These are phyloP conservation scores for Pseudolaguvia tuberculata DNA, from an alignment of 2,113 vertebrate genomes.

Conservation along the genomic window DNA sequence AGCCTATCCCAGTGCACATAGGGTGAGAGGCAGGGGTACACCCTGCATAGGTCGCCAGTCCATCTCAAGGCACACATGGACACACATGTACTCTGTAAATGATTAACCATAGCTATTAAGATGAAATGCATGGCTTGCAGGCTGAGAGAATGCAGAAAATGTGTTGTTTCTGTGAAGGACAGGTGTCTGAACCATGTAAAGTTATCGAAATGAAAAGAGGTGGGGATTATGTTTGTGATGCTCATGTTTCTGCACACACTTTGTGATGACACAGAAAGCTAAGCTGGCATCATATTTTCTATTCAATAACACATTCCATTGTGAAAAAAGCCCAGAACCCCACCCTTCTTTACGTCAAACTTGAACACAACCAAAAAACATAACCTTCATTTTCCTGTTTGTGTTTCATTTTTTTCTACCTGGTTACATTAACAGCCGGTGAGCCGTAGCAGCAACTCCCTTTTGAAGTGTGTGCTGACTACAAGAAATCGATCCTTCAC, in stretches of 20 bases:
- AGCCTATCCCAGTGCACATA: no score
- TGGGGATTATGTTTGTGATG: background rate
- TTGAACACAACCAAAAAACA: background rate
- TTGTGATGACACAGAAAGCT: background rate
- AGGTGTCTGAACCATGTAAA: background rate
- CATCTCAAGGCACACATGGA: no score
- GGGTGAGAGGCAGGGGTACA: no score
- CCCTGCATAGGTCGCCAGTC: no score
- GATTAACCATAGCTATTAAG: no score
- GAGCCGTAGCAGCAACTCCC: slow-evolving; percentile 7
- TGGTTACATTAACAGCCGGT: background rate
- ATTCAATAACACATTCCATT: background rate
- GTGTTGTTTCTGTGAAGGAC: background rate
- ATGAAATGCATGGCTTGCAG: background rate
- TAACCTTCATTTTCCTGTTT: background rate
- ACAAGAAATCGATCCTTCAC: slow-evolving; percentile 55
- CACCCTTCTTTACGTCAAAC: background rate
- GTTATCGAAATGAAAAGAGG: background rate
- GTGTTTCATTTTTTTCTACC: background rate
- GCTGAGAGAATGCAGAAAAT: background rate
- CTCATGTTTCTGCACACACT: background rate
- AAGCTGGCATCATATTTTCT: background rate
- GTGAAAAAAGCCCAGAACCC: background rate
- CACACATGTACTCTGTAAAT: no score
- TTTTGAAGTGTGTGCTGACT: slow-evolving; percentile 14